Evolutionary conservation across 2,797 vertebrate species (phyloP), one percentile per base, ranked within the genome.

Genomic region (Centroberyx gerrardi): DNA sequence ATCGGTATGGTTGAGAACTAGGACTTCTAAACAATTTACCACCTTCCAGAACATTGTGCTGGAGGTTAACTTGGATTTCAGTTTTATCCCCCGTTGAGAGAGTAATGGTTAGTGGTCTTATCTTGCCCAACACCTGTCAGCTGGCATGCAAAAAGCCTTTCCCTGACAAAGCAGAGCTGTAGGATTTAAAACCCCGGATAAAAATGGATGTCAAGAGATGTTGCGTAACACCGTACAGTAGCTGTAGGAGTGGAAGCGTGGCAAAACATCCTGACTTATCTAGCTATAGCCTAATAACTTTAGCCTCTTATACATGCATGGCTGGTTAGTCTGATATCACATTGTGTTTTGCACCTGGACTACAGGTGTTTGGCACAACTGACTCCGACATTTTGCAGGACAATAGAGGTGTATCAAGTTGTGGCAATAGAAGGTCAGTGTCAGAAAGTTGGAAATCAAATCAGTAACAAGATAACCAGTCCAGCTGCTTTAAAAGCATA

Each of bases 1-100:
- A 42, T 42, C 40, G 12, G 36, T 40, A 42, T 42, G 33, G n/a
- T 44, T 55, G 42, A 56, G 61, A 76, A 79, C 67, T 42, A 29
- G 5, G 18, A 27, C 52, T 7, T 65, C 3, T 42, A 70, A 46
- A 49, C 15, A 31, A 54, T 49, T n/a, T 62, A 4, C 0, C 62
- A 53, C 33, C 53, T 68, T 46, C 38, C 13, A 54, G 22, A 53
- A 63, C 56, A 40, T 14, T 46, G 18, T 58, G 49, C 9, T 28
- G 58, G 22, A 33, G 36, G 51, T 17, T 29, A 12, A 46, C 33
- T 59, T 68, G 18, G 40, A 69, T n/a, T 73, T 61, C 28, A 59
- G 14, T 13, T 48, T 44, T 28, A 36, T 13, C 44, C 12, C 17
- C n/a, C 5, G 2, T 8, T 40, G 4, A 27, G 15, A 58, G 5